Base-by-base conservation (phyloP, 2,888 invertebrate genomes). In the Caenorhabditis imperialis region DNA sequence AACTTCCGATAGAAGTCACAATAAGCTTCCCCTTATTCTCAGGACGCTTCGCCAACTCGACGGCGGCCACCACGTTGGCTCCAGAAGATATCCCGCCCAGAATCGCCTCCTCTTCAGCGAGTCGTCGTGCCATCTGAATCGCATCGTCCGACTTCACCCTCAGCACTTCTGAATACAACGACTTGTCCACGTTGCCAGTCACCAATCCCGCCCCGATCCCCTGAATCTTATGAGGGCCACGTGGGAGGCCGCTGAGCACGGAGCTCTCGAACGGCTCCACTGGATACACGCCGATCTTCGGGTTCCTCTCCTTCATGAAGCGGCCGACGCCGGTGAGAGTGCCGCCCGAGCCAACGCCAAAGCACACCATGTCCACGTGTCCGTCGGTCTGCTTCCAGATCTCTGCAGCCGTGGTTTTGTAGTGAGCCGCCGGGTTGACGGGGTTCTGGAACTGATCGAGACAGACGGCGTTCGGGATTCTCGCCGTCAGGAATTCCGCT, bases 341-440 rank as follows among this genome's bases (percentile, higher is more conserved):
- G 33, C 85, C 85, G 8, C 83, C 83, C 2, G 85, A 80, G 6
- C 86, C 86, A 40, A 86, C 78, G 18, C 85, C 86, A 42, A 85
- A 85, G 55, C 81, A 72, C 20, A 85, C 85, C 27, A 81, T 83
- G 50, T 85, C 86, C 5, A 88, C 82, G 65, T 83, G 76, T 51
- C 82, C 84, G 14, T 81, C 57, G 7, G 87, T 86, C 58, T 87
- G 86, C 16, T 58, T 27, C 84, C 84, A 88, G 42, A 87, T 87
- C 71, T 87, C 87, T 6, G 85, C 84, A 10, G 85, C 87, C 0
- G 87, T 87, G 7, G 82, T 84, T 54, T 65, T 69, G 48, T 85
- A 84, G 70, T 87, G 86, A 27, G 83, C 83, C 16, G 76, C 71
- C 2, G 83, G 83, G 61, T 87, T 86, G 37, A 79, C 82, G 1